Conservation (phyloP, 2,113 vertebrate genomes). For the Glaucomys volans region DNA sequence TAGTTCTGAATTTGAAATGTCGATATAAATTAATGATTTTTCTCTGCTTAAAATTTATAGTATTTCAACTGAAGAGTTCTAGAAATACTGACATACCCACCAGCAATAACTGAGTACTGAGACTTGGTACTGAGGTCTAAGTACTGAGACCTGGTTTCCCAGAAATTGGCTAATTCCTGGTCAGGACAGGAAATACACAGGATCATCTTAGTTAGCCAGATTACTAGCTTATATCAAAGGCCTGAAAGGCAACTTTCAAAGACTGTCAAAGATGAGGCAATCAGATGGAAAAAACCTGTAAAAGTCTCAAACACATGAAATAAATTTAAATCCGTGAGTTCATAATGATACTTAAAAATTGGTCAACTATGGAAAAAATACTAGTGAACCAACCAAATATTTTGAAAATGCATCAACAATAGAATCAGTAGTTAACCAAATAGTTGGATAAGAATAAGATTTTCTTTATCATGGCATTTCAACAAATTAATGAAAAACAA, state of each 20-base stretch:
- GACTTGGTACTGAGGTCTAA: no score
- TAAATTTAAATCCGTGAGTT: background rate
- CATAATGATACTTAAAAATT: background rate
- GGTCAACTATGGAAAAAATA: background rate
- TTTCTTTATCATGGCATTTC: constrained; percentile 11
- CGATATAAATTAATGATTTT: background rate
- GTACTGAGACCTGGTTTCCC: background rate
- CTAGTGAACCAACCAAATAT: background rate
- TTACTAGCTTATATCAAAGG: background rate
- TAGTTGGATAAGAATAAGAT: background rate
- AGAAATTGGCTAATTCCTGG: background rate
- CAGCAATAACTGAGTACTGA: background rate
- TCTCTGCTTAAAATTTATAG: background rate
- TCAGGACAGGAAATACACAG: background rate
- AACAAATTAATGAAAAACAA: constrained; percentile 28
- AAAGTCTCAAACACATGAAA: background rate
- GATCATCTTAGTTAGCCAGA: background rate
- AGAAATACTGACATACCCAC: background rate
- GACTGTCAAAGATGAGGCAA: background rate
- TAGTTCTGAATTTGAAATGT: background rate
- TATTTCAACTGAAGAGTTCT: background rate
- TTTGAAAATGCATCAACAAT: background rate
- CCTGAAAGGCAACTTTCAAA: background rate
- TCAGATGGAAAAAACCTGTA: background rate
- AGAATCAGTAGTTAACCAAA: background rate